These are phyloP conservation scores for Sitobion miscanthi DNA, from an alignment of 1,140 invertebrate genomes.

Conservation along the genomic window DNA sequence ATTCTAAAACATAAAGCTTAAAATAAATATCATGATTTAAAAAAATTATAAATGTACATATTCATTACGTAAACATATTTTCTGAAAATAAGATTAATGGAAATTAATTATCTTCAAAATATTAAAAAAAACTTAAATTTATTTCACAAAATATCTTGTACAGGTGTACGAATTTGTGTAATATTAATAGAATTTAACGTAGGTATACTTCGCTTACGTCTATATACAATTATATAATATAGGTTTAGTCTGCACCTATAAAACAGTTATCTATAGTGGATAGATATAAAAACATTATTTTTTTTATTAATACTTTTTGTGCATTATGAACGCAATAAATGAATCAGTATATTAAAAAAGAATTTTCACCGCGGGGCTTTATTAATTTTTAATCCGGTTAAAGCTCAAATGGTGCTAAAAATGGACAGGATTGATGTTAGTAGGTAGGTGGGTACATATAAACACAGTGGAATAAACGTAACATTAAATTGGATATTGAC, in stretches of 20 bases:
- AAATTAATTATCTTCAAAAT: neutral
- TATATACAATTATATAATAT: neutral
- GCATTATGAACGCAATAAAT: neutral
- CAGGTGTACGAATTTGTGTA: neutral
- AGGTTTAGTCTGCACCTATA: neutral
- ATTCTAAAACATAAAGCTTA: neutral
- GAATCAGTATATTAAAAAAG: neutral
- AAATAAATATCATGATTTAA: neutral
- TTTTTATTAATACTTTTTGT: neutral
- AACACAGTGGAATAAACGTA: neutral
- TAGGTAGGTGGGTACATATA: neutral
- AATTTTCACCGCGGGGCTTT: neutral
- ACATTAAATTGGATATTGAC: conserved; percentile 17
- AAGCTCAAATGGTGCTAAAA: neutral
- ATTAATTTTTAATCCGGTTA: conserved; percentile 10
- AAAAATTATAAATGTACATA: neutral
- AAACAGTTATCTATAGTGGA: too few relatives aligned
- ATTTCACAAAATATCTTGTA: neutral
- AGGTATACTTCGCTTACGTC: neutral
- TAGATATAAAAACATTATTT: neutral
- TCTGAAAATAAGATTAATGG: neutral
- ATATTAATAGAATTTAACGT: neutral
- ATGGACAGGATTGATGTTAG: neutral
- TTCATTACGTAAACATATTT: neutral
- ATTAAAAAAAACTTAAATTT: neutral